Evolutionary conservation across 2,888 invertebrate genomes (phyloP).

Genomic region (Pyrgus malvae): DNA sequence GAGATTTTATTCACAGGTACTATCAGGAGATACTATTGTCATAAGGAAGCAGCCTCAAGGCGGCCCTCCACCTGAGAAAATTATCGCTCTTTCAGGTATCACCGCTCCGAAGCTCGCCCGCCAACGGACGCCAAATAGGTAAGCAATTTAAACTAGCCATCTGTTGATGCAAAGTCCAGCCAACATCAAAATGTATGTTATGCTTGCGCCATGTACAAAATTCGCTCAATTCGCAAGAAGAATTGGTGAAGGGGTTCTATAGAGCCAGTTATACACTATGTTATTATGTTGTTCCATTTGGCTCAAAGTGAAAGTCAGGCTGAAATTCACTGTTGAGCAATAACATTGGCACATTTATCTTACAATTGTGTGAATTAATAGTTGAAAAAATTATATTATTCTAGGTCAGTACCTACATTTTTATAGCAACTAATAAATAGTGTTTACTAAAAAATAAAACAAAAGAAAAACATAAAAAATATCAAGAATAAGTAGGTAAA

Average conservation of each 20-base stretch:
- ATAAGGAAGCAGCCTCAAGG: constrained; percentile 93
- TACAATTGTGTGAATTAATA: neutral
- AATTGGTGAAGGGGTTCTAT: constrained; percentile 4
- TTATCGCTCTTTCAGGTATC: constrained; percentile 94
- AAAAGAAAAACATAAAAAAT: too few species aligned
- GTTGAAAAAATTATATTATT: neutral
- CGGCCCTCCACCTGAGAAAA: constrained; percentile 95
- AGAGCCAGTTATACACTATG: neutral
- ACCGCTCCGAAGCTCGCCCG: constrained; percentile 92
- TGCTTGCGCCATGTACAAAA: neutral
- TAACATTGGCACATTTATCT: constrained; percentile 2
- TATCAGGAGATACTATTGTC: constrained; percentile 97
- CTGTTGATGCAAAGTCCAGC: constrained; percentile 9
- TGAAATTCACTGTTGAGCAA: constrained; percentile 17
- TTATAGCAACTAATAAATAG: too few species aligned
- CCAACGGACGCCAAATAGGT: constrained; percentile 70
- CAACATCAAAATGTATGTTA: too few species aligned
- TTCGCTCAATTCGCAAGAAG: neutral
- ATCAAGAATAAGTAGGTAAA: too few species aligned
- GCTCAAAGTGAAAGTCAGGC: constrained; percentile 22
- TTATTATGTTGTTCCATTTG: constrained; percentile 1
- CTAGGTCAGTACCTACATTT: too few species aligned
- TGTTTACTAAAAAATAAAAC: too few species aligned
- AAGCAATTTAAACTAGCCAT: constrained; percentile 29
- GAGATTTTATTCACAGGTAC: constrained; percentile 83